phyloP scores from a whole-genome alignment of 2,888 invertebrate species.

The Sminthurides aquaticus region DNA sequence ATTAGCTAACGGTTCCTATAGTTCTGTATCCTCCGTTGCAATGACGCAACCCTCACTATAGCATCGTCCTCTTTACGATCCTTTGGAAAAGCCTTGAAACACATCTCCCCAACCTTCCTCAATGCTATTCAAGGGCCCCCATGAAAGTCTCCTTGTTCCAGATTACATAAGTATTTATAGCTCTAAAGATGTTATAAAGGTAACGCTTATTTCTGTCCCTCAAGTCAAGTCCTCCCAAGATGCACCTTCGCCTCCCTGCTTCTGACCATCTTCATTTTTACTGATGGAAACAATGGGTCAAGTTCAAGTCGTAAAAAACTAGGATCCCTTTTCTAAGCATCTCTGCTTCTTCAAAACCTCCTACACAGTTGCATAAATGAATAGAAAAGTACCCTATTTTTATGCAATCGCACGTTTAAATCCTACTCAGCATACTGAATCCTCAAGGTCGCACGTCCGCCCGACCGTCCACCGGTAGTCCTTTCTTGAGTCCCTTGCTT shows the following conservation, averaged over 20 bases:
- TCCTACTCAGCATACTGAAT: background rate
- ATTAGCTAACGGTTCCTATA: no score
- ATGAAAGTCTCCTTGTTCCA: background rate
- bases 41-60: no score
- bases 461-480: background rate
- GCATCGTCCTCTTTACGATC: no score
- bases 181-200: background rate
- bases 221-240: background rate
- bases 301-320: conserved; percentile 12
- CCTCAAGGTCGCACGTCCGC: background rate
- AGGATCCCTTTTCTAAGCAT: background rate
- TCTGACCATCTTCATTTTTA: background rate
- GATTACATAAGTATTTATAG: background rate
- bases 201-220: background rate
- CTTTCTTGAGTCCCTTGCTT: background rate
- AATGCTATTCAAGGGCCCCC: conserved; percentile 1
- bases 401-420: background rate
- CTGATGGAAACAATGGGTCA: conserved; percentile 17
- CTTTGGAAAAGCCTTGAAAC: no score
- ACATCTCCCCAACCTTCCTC: no score
- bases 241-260: background rate
- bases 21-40: no score
- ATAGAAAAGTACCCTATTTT: background rate
- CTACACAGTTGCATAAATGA: background rate
- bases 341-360: background rate